These are phyloP conservation scores for Napeogenes inachia DNA, from an alignment of 2,888 invertebrate genomes.

Conservation along the genomic window DNA sequence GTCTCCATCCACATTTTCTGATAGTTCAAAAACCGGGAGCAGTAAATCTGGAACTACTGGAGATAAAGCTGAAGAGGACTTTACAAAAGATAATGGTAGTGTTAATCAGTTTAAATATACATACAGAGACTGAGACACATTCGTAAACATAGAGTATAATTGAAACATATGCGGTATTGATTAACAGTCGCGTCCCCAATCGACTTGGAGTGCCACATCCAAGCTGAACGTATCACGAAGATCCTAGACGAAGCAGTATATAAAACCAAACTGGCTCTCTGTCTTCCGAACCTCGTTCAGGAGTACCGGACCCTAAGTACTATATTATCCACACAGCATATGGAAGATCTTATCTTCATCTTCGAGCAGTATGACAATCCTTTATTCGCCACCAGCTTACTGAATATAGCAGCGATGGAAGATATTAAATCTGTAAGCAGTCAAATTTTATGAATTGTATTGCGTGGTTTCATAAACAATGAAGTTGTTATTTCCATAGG, in stretches of 20 bases:
- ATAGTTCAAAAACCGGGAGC: slow-evolving; percentile 53
- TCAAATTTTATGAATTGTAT: background rate
- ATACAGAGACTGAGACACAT: background rate
- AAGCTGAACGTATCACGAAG: slow-evolving; percentile 73
- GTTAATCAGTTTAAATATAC: slow-evolving; percentile 9
- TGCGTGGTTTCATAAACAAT: slow-evolving; percentile 19
- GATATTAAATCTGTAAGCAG: slow-evolving; percentile 58
- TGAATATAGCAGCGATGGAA: slow-evolving; percentile 61
- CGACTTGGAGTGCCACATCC: slow-evolving; percentile 73
- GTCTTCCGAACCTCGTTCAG: slow-evolving; percentile 56
- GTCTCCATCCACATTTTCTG: slow-evolving; percentile 53
- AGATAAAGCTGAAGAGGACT: slow-evolving; percentile 45
- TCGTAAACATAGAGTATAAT: background rate
- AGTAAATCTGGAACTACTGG: slow-evolving; percentile 39
- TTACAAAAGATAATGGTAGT: slow-evolving; percentile 62
- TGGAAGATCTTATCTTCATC: slow-evolving; percentile 63
- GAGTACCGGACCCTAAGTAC: slow-evolving; percentile 53
- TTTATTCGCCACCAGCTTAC: slow-evolving; percentile 53
- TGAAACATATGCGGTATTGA: background rate
- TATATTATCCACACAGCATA: slow-evolving; percentile 49
- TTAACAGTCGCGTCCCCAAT: slow-evolving; percentile 58
- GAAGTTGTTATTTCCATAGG: slow-evolving; percentile 38
- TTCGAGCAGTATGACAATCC: slow-evolving; percentile 70
- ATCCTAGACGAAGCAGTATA: slow-evolving; percentile 70
- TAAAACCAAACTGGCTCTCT: slow-evolving; percentile 66